phyloP scores from a whole-genome alignment of 64 coral and sea anemone genomes.

The Catalaphyllia jardinei region DNA sequence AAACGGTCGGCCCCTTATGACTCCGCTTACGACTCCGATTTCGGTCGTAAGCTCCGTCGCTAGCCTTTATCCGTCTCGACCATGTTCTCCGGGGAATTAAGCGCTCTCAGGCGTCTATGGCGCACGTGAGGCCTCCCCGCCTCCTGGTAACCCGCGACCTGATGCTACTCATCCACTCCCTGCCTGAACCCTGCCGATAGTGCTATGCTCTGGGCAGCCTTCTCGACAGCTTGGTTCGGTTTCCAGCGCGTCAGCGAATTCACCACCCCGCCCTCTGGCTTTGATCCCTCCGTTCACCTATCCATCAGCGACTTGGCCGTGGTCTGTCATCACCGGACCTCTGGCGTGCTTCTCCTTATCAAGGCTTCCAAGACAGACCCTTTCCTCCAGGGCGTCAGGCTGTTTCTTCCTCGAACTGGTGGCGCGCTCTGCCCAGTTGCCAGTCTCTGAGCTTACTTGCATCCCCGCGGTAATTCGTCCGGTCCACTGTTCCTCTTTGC shows the following conservation, averaged over 20 bases:
- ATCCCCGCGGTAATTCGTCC: background rate
- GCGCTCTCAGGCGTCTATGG: background rate
- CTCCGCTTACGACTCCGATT: no score
- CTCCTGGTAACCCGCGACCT: background rate
- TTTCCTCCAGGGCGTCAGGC: background rate
- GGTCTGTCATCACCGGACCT: background rate
- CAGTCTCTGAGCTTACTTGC: background rate
- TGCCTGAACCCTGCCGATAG: background rate
- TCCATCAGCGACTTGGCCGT: background rate
- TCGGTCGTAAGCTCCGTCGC: no score
- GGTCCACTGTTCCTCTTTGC: slow-evolving; percentile 17
- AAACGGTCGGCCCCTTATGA: no score
- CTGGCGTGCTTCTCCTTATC: background rate
- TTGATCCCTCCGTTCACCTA: background rate
- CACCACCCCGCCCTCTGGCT: background rate
- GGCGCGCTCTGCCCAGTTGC: background rate
- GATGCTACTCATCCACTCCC: background rate
- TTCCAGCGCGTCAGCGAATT: background rate
- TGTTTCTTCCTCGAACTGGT: background rate
- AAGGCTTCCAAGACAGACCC: slow-evolving; percentile 32
- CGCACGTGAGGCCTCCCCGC: background rate
- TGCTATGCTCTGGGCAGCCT: slow-evolving; percentile 43
- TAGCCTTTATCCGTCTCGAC: background rate
- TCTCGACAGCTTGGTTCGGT: background rate
- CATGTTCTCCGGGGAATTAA: slow-evolving; percentile 16